phyloP scores from a whole-genome alignment of 92 coral and sea anemone species.

The Zoanthus solanderi region DNA sequence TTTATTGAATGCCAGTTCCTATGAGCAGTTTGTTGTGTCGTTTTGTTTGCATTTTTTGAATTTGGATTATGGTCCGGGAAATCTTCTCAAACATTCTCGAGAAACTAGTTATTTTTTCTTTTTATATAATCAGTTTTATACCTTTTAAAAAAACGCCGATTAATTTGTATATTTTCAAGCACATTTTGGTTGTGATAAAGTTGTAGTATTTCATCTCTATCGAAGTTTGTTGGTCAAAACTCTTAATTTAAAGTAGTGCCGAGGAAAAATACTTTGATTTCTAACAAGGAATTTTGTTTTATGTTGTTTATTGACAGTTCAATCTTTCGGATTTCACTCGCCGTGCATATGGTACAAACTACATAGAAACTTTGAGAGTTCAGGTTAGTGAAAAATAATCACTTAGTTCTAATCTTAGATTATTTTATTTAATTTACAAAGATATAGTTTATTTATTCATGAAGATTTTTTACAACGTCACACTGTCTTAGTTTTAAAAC shows the following conservation, averaged over 20 bases:
- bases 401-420: neutral
- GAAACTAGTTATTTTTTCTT: neutral
- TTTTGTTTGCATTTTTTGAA: slow-evolving; percentile 22
- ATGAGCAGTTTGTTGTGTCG: neutral
- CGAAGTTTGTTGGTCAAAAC: neutral
- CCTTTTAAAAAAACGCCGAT: neutral
- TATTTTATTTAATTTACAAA: neutral
- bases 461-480: neutral
- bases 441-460: neutral
- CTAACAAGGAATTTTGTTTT: neutral
- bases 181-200: neutral
- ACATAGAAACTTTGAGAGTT: slow-evolving; percentile 98
- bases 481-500: neutral
- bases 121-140: neutral
- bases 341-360: slow-evolving; percentile 98
- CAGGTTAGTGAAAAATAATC: slow-evolving; percentile 73
- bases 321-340: slow-evolving; percentile 99
- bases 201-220: neutral
- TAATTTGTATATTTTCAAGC: neutral
- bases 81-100: neutral
- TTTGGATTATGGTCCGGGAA: slow-evolving; percentile 10
- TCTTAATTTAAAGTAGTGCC: neutral
- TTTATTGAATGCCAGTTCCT: neutral
- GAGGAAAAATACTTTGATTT: neutral
- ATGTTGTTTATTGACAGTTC: slow-evolving; percentile 66